Base-by-base conservation (phyloP, 2,888 invertebrate genomes). In the Aplocera efformata region DNA sequence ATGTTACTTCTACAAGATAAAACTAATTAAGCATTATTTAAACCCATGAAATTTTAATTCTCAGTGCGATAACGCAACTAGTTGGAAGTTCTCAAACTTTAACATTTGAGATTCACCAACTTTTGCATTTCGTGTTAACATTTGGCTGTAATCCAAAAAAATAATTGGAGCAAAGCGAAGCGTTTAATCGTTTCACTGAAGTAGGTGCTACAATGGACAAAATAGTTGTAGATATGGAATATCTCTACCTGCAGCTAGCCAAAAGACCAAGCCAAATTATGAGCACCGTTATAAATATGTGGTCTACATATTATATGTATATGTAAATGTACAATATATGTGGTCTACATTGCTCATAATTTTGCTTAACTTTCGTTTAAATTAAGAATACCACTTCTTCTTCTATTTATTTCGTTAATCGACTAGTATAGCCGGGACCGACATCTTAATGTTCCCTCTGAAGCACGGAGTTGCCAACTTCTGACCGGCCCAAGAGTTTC, bases 61-160 rank as follows among this genome's bases (percentile, higher is more conserved):
- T 36, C 29, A 26, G 10, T 17, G 23, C 10, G 9, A 26, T 13
- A 23, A 17, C 27, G 7, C 13, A 2, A 24, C 11, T 31, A 24
- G 30, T 39, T 13, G 30, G 11, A 39, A 30, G 22, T 32, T 44
- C 29, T 35, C 7, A 30, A 45, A 36, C 33, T 46, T 31, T 39
- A 39, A 39, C 31, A 35, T 24, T 34, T 31, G 28, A 40, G 26
- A 30, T 53, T 45, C 50, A 35, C 39, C 43, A 53, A 53, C 54
- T 51, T 52, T 24, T 21, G 47, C 40, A 40, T 35, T 32, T 36
- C 17, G 40, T 35, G 53, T 56, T 59, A 61, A 57, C 67, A 56
- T 69, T 82, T 80, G 81, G 82, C 79, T 55, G 55, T 67, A 72
- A 72, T 72, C 81, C 81, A 82, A 80, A 83, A 82, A 81, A 79